Evolutionary conservation across 2,797 vertebrate genomes (phyloP).

Genomic region (Cacajao melanocephalus): DNA sequence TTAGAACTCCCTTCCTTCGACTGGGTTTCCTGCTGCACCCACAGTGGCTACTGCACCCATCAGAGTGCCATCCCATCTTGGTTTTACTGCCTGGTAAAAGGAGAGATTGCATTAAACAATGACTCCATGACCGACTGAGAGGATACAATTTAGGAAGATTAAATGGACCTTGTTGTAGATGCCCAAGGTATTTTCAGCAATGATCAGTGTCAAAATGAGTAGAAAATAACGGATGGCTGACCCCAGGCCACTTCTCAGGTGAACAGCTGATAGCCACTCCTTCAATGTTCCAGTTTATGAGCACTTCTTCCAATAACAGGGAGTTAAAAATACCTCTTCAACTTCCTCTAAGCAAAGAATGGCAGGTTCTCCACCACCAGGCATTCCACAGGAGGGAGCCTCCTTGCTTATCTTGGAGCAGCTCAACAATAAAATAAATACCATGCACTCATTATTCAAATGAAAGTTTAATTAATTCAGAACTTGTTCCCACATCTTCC

Average conservation of each 20-base stretch:
- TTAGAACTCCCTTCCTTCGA: fast-evolving
- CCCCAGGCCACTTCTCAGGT: background rate
- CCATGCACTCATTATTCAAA: constrained; percentile 51
- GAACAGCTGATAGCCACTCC: background rate
- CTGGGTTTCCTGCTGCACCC: background rate
- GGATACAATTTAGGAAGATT: constrained; percentile 63
- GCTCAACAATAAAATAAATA: constrained; percentile 7
- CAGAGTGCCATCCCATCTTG: fast-evolving
- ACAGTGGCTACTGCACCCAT: fast-evolving
- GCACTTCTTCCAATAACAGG: constrained; percentile 51
- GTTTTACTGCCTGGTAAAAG: constrained; percentile 12
- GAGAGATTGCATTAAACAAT: constrained; percentile 62
- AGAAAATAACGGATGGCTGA: background rate
- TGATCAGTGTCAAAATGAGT: constrained; percentile 11
- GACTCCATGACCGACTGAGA: background rate
- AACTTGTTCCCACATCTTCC: constrained; percentile 64
- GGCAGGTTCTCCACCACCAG: constrained; percentile 19
- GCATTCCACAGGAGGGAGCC: constrained; percentile 20
- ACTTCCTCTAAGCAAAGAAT: background rate
- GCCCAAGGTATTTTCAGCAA: constrained; percentile 55
- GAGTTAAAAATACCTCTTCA: constrained; percentile 8
- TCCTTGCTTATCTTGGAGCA: background rate
- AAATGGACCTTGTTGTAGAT: constrained; percentile 54
- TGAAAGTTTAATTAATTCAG: constrained; percentile 68
- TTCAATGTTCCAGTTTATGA: background rate